Evolutionary conservation across 2,113 vertebrate species (phyloP).

Genomic region (Hassar affinis): DNA sequence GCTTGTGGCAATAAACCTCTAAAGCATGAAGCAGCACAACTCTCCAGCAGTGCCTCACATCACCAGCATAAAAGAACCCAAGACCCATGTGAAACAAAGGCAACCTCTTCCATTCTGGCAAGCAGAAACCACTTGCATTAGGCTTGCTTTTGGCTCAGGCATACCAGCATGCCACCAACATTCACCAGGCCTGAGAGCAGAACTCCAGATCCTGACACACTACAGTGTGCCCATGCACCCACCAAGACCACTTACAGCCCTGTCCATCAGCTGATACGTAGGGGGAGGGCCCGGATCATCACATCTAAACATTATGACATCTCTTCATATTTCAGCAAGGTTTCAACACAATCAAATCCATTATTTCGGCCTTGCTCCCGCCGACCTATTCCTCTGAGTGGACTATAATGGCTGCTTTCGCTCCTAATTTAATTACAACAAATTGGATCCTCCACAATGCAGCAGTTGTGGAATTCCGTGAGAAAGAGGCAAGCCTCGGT

Average conservation of each 20-base stretch:
- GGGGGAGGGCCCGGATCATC: not conserved
- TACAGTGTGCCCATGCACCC: not conserved
- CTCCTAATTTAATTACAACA: slow-evolving; percentile 41
- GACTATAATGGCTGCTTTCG: slow-evolving; percentile 44
- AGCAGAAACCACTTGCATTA: slow-evolving; percentile 46
- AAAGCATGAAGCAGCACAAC: slow-evolving; percentile 3
- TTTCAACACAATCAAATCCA: slow-evolving; percentile 33
- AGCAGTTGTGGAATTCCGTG: slow-evolving; percentile 31
- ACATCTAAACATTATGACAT: slow-evolving; percentile 36
- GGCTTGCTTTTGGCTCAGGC: slow-evolving; percentile 39
- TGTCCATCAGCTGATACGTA: not conserved
- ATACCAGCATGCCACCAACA: slow-evolving; percentile 31
- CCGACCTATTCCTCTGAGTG: slow-evolving; percentile 36
- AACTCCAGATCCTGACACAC: slow-evolving; percentile 30
- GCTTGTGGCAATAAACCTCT: not conserved
- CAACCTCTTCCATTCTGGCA: slow-evolving; percentile 28
- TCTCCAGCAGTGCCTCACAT: not conserved
- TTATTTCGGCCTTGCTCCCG: slow-evolving; percentile 31
- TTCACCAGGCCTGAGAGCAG: slow-evolving; percentile 6
- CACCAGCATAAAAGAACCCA: not conserved
- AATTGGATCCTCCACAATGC: slow-evolving; percentile 29
- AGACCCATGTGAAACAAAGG: slow-evolving; percentile 34
- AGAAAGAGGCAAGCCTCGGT: not conserved
- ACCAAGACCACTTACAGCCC: not conserved
- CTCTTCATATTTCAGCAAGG: not conserved